Evolutionary conservation across 92 coral and sea anemone genomes (phyloP).

Genomic region (Actinernus sp.): DNA sequence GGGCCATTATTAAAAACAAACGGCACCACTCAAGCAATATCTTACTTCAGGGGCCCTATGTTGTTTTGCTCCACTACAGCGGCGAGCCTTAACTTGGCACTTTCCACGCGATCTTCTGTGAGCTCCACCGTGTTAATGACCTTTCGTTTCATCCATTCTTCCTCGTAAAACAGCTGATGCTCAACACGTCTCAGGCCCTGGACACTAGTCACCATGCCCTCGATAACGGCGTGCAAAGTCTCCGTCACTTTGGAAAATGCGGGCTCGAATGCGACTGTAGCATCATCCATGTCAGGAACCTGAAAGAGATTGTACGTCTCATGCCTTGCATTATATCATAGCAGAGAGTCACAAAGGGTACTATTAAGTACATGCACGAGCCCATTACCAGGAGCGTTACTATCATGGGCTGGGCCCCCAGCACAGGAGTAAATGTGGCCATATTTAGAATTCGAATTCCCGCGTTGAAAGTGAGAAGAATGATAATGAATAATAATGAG

Average conservation of each 20-base stretch:
- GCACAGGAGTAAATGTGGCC: no score
- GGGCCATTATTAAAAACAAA: background rate
- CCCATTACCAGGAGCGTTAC: no score
- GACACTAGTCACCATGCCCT: conserved; percentile 80
- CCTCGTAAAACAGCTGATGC: conserved; percentile 88
- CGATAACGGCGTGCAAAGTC: conserved; percentile 68
- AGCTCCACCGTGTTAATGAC: conserved; percentile 71
- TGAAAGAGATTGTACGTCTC: background rate
- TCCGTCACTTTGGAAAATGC: conserved; percentile 67
- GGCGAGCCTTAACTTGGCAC: conserved; percentile 78
- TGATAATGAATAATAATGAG: no score
- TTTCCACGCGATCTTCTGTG: conserved; percentile 77
- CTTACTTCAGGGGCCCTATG: conserved; percentile 90
- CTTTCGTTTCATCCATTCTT: conserved; percentile 78
- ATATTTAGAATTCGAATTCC: no score
- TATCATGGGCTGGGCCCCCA: no score
- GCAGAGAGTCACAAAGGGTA: no score
- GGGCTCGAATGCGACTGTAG: conserved; percentile 83
- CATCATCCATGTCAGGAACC: conserved; percentile 87
- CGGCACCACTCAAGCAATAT: background rate
- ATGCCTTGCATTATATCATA: no score
- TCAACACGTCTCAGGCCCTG: conserved; percentile 85
- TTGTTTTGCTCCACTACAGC: conserved; percentile 82
- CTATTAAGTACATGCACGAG: no score
- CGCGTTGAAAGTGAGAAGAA: no score